phyloP scores from a whole-genome alignment of 2,113 vertebrate species.

The Crotalus helleri region DNA sequence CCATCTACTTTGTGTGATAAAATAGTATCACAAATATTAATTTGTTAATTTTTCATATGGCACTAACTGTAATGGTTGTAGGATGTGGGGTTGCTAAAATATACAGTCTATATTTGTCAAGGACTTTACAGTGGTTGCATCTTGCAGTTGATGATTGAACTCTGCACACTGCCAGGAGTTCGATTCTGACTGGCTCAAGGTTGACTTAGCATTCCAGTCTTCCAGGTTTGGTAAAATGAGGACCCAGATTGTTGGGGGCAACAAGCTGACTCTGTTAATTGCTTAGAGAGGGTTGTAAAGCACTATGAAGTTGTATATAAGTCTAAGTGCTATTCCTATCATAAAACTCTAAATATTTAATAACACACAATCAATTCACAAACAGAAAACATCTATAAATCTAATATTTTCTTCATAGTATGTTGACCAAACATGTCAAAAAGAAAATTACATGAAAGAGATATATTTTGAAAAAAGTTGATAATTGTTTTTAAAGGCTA shows the following conservation, averaged over 20 bases:
- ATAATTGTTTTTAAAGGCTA: conserved; percentile 50
- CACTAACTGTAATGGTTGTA: conserved; percentile 17
- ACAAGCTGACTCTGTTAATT: too few species aligned
- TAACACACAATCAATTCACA: conserved; percentile 55
- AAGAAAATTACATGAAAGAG: background rate
- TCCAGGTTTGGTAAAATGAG: too few species aligned
- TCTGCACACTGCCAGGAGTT: too few species aligned
- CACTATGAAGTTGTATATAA: too few species aligned
- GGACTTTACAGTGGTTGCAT: conserved; percentile 55
- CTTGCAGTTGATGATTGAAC: conserved; percentile 13
- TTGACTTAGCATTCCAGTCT: too few species aligned
- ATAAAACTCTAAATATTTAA: conserved; percentile 59
- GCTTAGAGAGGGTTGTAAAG: too few species aligned
- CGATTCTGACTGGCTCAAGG: too few species aligned
- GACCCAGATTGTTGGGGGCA: too few species aligned
- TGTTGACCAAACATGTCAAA: conserved; percentile 61
- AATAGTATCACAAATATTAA: background rate
- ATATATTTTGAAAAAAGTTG: conserved; percentile 34
- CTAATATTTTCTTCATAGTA: conserved; percentile 35
- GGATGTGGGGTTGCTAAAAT: conserved; percentile 40
- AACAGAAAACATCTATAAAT: conserved; percentile 43
- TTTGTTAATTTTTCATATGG: conserved; percentile 36
- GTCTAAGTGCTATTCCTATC: background rate
- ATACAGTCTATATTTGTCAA: conserved; percentile 53
- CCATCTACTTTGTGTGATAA: background rate